Evolutionary conservation across 2,113 vertebrate genomes (phyloP), one percentile per base, ranked within the genome.

Genomic region (Orientallactaga bullata): DNA sequence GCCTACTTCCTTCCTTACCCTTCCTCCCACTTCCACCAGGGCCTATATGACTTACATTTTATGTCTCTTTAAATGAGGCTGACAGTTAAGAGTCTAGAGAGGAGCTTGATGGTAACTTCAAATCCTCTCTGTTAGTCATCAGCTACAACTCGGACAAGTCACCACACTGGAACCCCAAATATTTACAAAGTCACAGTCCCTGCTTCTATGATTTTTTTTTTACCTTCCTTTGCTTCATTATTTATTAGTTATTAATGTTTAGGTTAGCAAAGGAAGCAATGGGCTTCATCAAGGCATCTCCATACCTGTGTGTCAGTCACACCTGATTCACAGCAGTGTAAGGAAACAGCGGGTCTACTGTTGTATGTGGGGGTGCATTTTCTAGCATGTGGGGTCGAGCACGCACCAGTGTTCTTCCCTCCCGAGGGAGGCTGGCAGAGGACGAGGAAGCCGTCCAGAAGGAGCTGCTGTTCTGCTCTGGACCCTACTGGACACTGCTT

Each of bases 371-470:
- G 7, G 4, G 39, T 68, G 26, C n/a, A 30, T 47, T 32, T 23
- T n/a, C 37, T 30, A 26, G 18, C 71, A 16, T 6, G 28, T 28
- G 71, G 35, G 12, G 5, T n/a, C n/a, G 30, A 9, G 58, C 7
- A 16, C 5, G 5, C 26, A 2, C 0, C 24, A 20, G 60, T 47
- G 37, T 20, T 30, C 71, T n/a, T 73, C 24, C 35, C 3, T n/a
- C n/a, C n/a, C 18, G 17, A 28, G 26, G 3, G 30, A 37, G 47
- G 9, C 60, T 9, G 8, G 42, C 0, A 3, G 30, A 11, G 1
- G n/a, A 26, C 0, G 0, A 16, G 47, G 24, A 51, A 47, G 2
- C 60, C 7, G 1, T 1, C 20, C 0, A 5, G 63, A 26, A 37
- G 20, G 26, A 30, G 5, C 5, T 3, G 21, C 24, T 9, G 63